These are phyloP conservation scores for Saturnia pavonia DNA, from an alignment of 2,888 invertebrate species.

Conservation along the genomic window DNA sequence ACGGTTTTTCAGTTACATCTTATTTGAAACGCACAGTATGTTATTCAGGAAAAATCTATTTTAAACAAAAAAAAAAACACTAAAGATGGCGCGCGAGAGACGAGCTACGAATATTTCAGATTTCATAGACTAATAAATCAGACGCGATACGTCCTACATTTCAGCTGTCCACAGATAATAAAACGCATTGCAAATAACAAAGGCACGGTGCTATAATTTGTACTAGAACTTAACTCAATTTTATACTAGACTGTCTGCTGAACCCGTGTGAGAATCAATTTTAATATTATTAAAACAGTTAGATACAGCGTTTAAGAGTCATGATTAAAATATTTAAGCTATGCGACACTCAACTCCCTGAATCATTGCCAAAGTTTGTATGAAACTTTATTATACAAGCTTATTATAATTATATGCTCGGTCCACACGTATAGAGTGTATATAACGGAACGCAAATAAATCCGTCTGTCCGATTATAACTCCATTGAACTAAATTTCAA, in stretches of 20 bases:
- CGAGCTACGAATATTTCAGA: too few relatives aligned
- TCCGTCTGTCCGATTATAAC: background rate
- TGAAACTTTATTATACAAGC: constrained; percentile 44
- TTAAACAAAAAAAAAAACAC: background rate
- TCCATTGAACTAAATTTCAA: background rate
- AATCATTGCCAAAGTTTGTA: constrained; percentile 44
- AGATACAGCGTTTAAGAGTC: constrained; percentile 32
- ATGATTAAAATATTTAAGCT: constrained; percentile 34
- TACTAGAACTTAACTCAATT: too few relatives aligned
- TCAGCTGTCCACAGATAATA: background rate
- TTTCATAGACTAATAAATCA: too few relatives aligned
- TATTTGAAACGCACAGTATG: too few relatives aligned
- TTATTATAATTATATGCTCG: constrained; percentile 42
- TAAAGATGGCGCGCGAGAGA: background rate
- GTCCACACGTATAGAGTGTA: background rate
- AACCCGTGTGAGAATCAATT: background rate
- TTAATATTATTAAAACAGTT: background rate
- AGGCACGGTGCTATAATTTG: background rate
- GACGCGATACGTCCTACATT: background rate
- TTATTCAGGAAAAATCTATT: too few relatives aligned
- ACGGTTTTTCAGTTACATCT: too few relatives aligned
- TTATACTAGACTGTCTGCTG: background rate
- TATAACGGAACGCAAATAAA: background rate
- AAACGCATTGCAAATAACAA: background rate
- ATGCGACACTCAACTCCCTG: constrained; percentile 42